Evolutionary conservation across 1,140 invertebrate genomes (phyloP), one percentile per base, ranked within the genome.

Genomic region (Cydia pomonella): DNA sequence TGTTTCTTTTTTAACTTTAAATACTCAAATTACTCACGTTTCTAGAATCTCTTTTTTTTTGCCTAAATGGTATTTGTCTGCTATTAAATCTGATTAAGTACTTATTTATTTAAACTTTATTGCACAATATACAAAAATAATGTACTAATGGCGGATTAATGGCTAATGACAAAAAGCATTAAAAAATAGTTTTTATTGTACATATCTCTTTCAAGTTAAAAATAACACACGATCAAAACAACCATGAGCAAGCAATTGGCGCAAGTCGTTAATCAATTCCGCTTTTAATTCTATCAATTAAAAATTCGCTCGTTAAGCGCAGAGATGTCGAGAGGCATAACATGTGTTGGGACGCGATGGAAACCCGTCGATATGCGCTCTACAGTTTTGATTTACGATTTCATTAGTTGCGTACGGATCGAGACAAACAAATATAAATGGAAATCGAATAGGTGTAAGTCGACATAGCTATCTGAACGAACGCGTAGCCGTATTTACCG

Each of bases 311-410:
- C 63, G 69, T 80, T 72, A 77, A 79, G 75, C 79, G 47, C 73
- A 83, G 82, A 82, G 81, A 83, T 79, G 79, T 82, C 85, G 79
- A 77, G 84, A 84, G 79, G 83, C 78, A 85, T 84, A 85, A 89
- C 86, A 86, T 86, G 86, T 84, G 76, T 47, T 47, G 72, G 50
- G 23, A 50, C 83, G 77, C 76, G 80, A 80, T 84, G 83, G 84
- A 89, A 88, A 87, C 85, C 84, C 86, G 88, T 90, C 88, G 89
- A 90, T 91, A 86, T 83, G 82, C 84, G 87, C 80, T 85, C 77
- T 79, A 75, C 81, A 75, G 73, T 83, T 87, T 90, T 91, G 90
- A 92, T 92, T 91, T 92, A 92, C 84, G 87, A 89, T 92, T 92
- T 92, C 89, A 92, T 92, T 92, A 91, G 87, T 87, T 85, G 81